Conservation (phyloP, 2,113 vertebrate species). For the Morone chrysops region DNA sequence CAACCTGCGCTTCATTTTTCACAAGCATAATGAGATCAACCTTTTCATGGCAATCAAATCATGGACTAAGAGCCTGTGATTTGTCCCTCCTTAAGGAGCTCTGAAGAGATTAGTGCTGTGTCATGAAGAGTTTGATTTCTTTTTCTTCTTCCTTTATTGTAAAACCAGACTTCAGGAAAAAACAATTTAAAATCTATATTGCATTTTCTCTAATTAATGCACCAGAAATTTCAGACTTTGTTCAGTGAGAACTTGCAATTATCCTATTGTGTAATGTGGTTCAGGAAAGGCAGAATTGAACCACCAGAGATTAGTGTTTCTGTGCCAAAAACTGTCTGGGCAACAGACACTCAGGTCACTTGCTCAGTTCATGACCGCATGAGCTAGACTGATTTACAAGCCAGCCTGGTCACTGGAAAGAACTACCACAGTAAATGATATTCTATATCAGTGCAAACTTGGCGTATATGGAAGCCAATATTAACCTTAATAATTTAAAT, state of each 20-base stretch:
- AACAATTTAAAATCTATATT: background rate
- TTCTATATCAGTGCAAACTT: background rate
- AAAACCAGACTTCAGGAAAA: constrained; percentile 19
- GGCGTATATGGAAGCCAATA: background rate
- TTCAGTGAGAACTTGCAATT: background rate
- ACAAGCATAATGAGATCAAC: constrained; percentile 38
- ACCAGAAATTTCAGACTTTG: constrained; percentile 1
- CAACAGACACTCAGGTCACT: background rate
- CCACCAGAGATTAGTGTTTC: background rate
- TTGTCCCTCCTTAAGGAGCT: constrained; percentile 35
- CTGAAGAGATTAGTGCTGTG: constrained; percentile 38
- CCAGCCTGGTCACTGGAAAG: background rate
- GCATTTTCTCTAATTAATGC: background rate
- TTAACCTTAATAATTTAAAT: too few relatives aligned
- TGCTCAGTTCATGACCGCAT: background rate
- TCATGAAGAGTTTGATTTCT: constrained; percentile 17
- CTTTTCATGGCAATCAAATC: constrained; percentile 38
- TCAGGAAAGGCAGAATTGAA: background rate
- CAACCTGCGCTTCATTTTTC: constrained; percentile 40
- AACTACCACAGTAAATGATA: background rate
- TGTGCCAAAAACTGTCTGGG: background rate
- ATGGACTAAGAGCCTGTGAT: constrained; percentile 23
- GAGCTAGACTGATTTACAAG: background rate
- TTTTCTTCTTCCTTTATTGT: constrained; percentile 18
- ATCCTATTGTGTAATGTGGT: background rate